These are phyloP conservation scores for Encarsia formosa DNA, from an alignment of 2,888 invertebrate genomes.

Conservation along the genomic window DNA sequence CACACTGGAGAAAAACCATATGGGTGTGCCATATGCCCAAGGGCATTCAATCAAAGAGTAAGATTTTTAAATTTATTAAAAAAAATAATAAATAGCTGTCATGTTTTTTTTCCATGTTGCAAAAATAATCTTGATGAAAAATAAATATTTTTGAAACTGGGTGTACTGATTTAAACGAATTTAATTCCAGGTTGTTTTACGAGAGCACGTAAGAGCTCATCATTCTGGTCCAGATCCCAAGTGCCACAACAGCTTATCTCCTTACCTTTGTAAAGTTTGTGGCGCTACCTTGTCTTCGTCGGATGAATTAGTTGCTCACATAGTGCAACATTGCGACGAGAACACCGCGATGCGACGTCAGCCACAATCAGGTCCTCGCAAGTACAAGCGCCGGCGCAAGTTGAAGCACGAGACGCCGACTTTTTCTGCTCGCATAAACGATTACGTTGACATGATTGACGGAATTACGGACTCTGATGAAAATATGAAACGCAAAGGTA, in stretches of 20 bases:
- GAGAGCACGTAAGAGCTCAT: slow-evolving; percentile 81
- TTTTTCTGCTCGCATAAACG: slow-evolving; percentile 33
- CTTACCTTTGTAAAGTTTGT: slow-evolving; percentile 75
- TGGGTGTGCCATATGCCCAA: slow-evolving; percentile 80
- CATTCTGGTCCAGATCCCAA: slow-evolving; percentile 78
- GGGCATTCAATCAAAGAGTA: slow-evolving; percentile 78
- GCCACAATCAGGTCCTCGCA: slow-evolving; percentile 73
- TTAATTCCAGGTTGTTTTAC: slow-evolving; percentile 62
- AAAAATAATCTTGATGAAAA: neutral
- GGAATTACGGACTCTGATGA: slow-evolving; percentile 48
- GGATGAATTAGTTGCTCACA: slow-evolving; percentile 73
- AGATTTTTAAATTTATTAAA: no score
- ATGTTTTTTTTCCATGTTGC: neutral
- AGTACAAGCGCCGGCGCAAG: slow-evolving; percentile 77
- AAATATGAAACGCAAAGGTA: slow-evolving; percentile 44
- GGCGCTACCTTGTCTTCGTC: slow-evolving; percentile 67
- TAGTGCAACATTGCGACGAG: slow-evolving; percentile 80
- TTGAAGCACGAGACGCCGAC: slow-evolving; percentile 58
- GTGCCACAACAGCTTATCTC: slow-evolving; percentile 59
- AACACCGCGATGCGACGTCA: slow-evolving; percentile 78
- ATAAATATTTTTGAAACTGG: neutral
- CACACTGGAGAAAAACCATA: slow-evolving; percentile 85
- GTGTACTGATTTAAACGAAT: neutral
- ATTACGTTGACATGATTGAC: slow-evolving; percentile 42
- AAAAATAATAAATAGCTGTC: no score